phyloP scores from a whole-genome alignment of 2,888 invertebrate species.

The Drosophila yooni region DNA sequence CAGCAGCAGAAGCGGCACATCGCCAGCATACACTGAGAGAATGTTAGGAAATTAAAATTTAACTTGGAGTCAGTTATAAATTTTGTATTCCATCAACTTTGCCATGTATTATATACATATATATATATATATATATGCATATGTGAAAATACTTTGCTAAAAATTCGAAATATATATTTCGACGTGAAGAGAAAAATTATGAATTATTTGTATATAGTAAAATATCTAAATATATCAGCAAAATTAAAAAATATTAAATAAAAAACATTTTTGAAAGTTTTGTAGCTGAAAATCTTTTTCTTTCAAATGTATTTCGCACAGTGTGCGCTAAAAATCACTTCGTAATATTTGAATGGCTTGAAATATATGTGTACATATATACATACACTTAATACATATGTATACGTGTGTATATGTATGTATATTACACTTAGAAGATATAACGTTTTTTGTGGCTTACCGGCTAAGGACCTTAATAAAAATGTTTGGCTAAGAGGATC shows the following conservation, averaged over 20 bases:
- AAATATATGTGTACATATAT: background rate
- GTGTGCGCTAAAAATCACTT: slow-evolving; percentile 26
- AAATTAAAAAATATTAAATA: background rate
- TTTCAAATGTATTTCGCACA: slow-evolving; percentile 7
- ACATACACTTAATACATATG: background rate
- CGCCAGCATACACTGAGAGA: slow-evolving; percentile 35
- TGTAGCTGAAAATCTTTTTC: background rate
- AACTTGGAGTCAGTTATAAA: background rate
- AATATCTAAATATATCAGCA: background rate
- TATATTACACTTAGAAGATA: slow-evolving; percentile 17
- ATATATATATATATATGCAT: background rate
- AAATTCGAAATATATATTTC: no score
- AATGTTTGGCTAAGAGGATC: slow-evolving; percentile 38
- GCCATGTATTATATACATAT: background rate
- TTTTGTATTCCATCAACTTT: background rate
- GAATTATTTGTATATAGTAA: background rate
- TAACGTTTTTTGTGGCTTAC: slow-evolving; percentile 35
- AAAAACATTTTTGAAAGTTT: background rate
- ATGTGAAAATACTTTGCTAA: no score
- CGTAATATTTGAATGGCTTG: slow-evolving; percentile 14
- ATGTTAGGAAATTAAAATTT: background rate
- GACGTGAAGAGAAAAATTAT: background rate
- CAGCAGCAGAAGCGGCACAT: slow-evolving; percentile 7
- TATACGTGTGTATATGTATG: background rate
- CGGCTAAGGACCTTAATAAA: slow-evolving; percentile 36